phyloP scores from a whole-genome alignment of 2,113 vertebrate genomes.

The Carollia perspicillata region DNA sequence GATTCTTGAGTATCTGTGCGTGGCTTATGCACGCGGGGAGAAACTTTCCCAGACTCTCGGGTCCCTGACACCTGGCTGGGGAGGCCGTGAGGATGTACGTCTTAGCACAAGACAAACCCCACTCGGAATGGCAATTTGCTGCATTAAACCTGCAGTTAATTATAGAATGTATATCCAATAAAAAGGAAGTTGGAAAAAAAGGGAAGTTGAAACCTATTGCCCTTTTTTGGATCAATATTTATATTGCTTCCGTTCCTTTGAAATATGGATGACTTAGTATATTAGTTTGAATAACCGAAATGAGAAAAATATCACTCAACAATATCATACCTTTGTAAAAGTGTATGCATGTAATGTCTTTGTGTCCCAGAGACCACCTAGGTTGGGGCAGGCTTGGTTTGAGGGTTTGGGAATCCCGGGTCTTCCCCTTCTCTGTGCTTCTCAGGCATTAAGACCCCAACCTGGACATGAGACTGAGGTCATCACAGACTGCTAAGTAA shows the following conservation, averaged over 20 bases:
- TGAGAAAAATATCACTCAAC: background rate
- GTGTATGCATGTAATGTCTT: background rate
- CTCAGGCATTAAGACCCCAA: background rate
- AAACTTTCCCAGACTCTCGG: background rate
- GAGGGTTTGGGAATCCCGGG: background rate
- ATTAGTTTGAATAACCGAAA: background rate
- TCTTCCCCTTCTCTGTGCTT: background rate
- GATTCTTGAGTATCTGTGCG: background rate
- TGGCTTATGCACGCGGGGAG: background rate
- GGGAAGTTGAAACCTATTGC: background rate
- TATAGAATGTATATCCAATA: background rate
- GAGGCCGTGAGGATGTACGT: background rate
- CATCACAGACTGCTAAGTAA: background rate
- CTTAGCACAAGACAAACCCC: background rate
- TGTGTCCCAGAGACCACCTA: background rate
- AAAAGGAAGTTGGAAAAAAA: background rate
- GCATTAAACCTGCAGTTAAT: background rate
- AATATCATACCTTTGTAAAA: background rate
- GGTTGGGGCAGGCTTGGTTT: background rate
- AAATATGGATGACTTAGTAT: background rate
- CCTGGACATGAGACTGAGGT: background rate
- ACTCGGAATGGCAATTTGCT: background rate
- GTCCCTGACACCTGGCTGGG: background rate
- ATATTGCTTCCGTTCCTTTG: background rate
- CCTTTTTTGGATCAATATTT: background rate